Evolutionary conservation across 2,113 vertebrate genomes (phyloP).

Genomic region (Pelusios castaneus): DNA sequence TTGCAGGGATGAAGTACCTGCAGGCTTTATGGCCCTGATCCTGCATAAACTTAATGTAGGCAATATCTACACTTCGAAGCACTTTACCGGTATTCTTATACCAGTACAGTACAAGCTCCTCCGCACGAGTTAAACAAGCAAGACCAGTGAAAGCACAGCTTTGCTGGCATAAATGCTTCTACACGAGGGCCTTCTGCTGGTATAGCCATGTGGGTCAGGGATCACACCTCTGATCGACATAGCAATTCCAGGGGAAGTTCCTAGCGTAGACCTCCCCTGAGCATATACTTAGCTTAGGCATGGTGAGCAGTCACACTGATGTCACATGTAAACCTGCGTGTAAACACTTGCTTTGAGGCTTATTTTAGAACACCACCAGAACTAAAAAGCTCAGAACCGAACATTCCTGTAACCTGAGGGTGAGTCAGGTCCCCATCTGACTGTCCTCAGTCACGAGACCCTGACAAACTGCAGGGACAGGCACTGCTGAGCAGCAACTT

Average conservation of each 20-base stretch:
- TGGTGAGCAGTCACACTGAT: background rate
- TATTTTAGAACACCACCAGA: background rate
- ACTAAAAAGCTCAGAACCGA: background rate
- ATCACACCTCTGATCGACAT: background rate
- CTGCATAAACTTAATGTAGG: background rate
- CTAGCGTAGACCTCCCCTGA: background rate
- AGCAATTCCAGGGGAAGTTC: background rate
- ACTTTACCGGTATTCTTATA: background rate
- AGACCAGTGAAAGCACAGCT: background rate
- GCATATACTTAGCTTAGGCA: background rate
- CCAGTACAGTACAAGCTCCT: background rate
- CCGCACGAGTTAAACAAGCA: background rate
- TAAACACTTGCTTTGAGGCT: background rate
- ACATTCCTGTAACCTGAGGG: background rate
- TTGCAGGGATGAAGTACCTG: background rate
- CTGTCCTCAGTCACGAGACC: background rate
- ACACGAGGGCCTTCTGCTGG: background rate
- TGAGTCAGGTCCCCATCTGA: background rate
- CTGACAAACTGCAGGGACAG: background rate
- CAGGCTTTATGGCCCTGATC: background rate
- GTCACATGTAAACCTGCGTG: background rate
- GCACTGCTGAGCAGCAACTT: background rate
- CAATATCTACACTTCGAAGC: background rate
- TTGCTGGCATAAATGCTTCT: background rate
- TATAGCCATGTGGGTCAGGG: background rate